Base-by-base conservation (phyloP, 2,888 invertebrate species). In the Cataglyphis albicans region DNA sequence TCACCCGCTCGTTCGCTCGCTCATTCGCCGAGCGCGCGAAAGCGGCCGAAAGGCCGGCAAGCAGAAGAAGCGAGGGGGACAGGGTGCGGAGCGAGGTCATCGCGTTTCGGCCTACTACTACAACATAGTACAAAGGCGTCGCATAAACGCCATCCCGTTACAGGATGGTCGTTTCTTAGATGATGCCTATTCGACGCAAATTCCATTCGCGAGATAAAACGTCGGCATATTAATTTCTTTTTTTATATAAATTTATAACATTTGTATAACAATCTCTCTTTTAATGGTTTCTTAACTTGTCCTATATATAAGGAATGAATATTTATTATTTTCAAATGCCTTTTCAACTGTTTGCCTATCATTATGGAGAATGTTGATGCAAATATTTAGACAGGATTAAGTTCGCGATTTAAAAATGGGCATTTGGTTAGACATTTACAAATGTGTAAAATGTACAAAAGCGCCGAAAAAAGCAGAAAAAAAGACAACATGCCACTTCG, bases 61-160 rank as follows among this genome's bases (percentile, higher is more conserved):
- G 85, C 84, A 88, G 82, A 81, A 75, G 83, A 59, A 64, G 35
- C 35, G 52, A 76, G 70, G 38, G 38, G 75, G 38, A 48, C 55
- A 59, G 59, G 61, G 78, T 59, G 78, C 59, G 18, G 73, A 78
- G 73, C 78, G 78, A 78, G 78, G 78, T 72, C 78, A 72, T 59
- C 59, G 73, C 59, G 73, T 78, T 78, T 78, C 73, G 78, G 78
- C 57, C 78, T 78, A 70, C 57, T 57, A 65, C 75, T 75, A 68
- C 44, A 29, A 72, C 44, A 21, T 72, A 44, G 21, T 78, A 78
- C 78, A 78, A 78, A 78, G 78, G 86, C 86, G 75, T 81, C 61
- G 80, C 72, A 82, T 88, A 87, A 88, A 84, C 84, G 84, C 85
- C 84, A 84, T 85, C 87, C 86, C 84, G 84, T 85, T 72, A 80